Percentiles rank a stretch among this genome's conserved stretches.
phyloP scores from a whole-genome alignment of 2,888 invertebrate genomes.

The Rhagium mordax region DNA sequence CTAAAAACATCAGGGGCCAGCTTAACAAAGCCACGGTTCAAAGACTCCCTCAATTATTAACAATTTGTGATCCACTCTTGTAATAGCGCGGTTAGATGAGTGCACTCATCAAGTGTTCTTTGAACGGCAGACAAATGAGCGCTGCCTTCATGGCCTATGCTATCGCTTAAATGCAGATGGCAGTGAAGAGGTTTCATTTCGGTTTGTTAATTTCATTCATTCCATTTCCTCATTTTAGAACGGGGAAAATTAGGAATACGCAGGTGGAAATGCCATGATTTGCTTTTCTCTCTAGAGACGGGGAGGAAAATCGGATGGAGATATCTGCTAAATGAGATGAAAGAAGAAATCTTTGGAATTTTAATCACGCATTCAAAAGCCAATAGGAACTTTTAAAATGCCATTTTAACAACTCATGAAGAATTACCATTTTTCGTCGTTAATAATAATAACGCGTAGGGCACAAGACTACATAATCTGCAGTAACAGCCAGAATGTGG shows the following conservation, averaged over 20 bases:
- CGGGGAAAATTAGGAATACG: not conserved
- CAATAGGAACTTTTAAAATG: too few relatives aligned
- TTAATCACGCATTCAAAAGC: too few relatives aligned
- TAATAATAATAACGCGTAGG: too few relatives aligned
- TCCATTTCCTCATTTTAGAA: slow-evolving; percentile 32
- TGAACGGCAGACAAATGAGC: slow-evolving; percentile 67
- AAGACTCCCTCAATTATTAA: slow-evolving; percentile 66
- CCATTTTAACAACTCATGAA: too few relatives aligned
- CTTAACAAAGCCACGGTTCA: slow-evolving; percentile 57
- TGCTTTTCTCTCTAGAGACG: not conserved
- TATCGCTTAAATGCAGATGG: slow-evolving; percentile 49
- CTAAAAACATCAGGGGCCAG: slow-evolving; percentile 49
- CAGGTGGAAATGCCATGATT: not conserved
- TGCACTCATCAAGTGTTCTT: slow-evolving; percentile 62
- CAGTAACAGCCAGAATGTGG: too few relatives aligned
- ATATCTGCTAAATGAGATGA: too few relatives aligned
- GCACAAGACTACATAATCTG: too few relatives aligned
- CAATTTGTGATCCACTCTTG: slow-evolving; percentile 64
- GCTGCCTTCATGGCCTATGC: slow-evolving; percentile 52
- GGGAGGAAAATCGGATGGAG: not conserved
- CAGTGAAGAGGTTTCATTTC: slow-evolving; percentile 50
- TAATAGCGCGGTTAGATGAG: slow-evolving; percentile 65
- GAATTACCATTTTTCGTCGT: too few relatives aligned
- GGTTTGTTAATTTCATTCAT: slow-evolving; percentile 49
- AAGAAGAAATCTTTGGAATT: too few relatives aligned